Conservation (phyloP, 2,797 vertebrate genomes). For the Enteromius mattozi region DNA sequence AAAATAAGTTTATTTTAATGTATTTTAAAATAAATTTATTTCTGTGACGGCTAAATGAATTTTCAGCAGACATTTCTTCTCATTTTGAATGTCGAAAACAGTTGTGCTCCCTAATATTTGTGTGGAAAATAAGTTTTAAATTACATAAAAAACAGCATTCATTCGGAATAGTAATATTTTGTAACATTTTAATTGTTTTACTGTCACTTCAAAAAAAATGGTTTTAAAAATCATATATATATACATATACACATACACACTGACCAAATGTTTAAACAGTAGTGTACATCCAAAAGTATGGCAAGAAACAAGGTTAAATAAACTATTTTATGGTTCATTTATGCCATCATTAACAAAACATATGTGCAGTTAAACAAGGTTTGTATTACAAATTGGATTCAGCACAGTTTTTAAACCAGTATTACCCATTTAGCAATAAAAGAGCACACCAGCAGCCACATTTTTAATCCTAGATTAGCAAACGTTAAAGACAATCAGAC, state of each 20-base stretch:
- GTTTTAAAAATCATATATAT: background rate
- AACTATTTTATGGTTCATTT: background rate
- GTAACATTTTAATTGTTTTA: background rate
- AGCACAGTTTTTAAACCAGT: slow-evolving; percentile 2
- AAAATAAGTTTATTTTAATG: background rate
- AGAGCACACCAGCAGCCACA: slow-evolving; percentile 6
- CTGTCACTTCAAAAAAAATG: background rate
- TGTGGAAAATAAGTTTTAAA: background rate
- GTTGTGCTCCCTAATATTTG: background rate
- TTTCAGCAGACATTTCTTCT: background rate
- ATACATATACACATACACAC: too few relatives aligned
- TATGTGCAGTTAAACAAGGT: background rate
- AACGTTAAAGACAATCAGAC: slow-evolving; percentile 54
- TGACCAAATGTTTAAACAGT: background rate
- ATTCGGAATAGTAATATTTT: background rate
- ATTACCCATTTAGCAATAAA: slow-evolving; percentile 38
- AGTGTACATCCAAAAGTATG: background rate
- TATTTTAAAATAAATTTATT: background rate
- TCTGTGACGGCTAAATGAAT: background rate
- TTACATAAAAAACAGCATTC: background rate
- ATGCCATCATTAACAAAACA: background rate
- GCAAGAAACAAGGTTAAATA: background rate
- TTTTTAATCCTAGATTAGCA: slow-evolving; percentile 1
- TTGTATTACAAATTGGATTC: background rate
- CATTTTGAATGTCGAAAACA: background rate